These are phyloP conservation scores for Ammospiza maritima DNA, from an alignment of 2,797 vertebrate species.

Conservation along the genomic window DNA sequence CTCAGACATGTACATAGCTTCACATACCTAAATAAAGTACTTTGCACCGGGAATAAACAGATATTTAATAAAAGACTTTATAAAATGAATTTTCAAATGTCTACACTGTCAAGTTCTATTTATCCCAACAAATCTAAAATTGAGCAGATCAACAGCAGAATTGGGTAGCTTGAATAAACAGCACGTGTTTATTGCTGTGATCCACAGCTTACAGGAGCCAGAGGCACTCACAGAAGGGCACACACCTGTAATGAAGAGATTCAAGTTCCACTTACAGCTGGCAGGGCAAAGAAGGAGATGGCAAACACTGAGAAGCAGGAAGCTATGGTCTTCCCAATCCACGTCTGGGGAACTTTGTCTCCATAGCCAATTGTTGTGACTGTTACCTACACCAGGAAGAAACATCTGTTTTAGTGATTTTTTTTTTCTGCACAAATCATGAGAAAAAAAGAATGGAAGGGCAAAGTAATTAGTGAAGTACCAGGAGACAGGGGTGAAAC, in stretches of 20 bases:
- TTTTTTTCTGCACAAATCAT: not conserved
- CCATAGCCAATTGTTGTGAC: conserved; percentile 92
- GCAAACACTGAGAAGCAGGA: conserved; percentile 94
- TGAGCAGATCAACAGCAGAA: not conserved
- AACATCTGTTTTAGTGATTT: not conserved
- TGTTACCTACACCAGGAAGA: conserved; percentile 80
- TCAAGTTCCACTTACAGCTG: conserved; percentile 82
- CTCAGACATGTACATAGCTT: not conserved
- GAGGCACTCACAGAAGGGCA: not conserved
- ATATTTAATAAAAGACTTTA: not conserved
- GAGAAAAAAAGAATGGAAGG: too few relatives aligned
- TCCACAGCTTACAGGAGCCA: not conserved
- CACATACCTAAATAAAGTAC: not conserved
- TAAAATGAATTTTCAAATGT: not conserved
- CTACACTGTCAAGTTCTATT: not conserved
- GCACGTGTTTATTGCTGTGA: not conserved
- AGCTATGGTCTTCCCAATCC: conserved; percentile 93
- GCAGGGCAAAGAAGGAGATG: conserved; percentile 92
- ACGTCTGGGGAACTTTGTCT: conserved; percentile 92
- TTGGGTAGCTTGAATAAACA: not conserved
- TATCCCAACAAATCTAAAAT: not conserved
- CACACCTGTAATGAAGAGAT: not conserved
- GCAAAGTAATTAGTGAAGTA: not conserved
- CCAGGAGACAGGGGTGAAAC: not conserved
- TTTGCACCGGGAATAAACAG: not conserved